Percentiles rank a stretch among this genome's conserved stretches.
phyloP scores from a whole-genome alignment of 2,113 vertebrate genomes.

The Hassar affinis region DNA sequence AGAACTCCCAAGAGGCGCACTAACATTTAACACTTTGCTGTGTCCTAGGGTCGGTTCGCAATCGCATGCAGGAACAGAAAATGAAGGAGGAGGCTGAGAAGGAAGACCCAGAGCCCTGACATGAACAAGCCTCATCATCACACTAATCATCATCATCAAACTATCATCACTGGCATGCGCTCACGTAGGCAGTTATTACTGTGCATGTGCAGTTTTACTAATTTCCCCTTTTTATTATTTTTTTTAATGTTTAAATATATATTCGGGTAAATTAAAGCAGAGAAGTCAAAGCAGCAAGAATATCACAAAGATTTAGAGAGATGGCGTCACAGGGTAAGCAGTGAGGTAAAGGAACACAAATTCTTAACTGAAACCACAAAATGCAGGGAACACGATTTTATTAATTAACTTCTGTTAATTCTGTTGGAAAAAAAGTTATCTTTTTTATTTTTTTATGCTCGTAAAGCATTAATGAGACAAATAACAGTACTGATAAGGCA shows the following conservation, averaged over 20 bases:
- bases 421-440: neutral
- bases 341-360: too few species aligned
- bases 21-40: neutral
- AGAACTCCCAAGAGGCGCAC: neutral
- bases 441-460: neutral
- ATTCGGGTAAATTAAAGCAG: neutral
- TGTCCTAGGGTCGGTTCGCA: constrained; percentile 80
- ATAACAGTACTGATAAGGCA: neutral
- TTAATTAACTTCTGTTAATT: neutral
- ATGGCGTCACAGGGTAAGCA: neutral
- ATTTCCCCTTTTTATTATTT: neutral
- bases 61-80: constrained; percentile 94
- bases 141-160: neutral
- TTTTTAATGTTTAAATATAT: constrained; percentile 11
- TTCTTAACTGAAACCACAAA: neutral
- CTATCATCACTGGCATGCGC: neutral
- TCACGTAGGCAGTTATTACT: neutral
- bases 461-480: neutral
- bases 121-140: neutral
- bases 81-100: constrained; percentile 82
- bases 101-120: constrained; percentile 61
- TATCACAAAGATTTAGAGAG: neutral
- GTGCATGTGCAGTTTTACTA: neutral
- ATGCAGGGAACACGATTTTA: neutral
- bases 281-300: neutral